These are phyloP conservation scores for Spheniscus mendiculus DNA, from an alignment of 2,113 vertebrate genomes.

Conservation along the genomic window DNA sequence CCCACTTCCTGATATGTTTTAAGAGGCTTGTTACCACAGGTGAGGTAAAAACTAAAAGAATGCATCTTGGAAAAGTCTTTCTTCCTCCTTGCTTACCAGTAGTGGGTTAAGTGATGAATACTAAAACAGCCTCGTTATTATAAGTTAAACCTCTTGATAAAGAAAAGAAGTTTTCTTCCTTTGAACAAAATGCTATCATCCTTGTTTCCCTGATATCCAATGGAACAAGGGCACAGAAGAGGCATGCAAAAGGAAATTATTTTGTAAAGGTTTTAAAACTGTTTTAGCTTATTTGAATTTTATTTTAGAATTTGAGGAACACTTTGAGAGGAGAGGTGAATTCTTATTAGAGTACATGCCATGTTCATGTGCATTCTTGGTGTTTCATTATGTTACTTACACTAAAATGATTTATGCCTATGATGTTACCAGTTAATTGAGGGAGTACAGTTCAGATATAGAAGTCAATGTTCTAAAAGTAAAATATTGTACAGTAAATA, in stretches of 20 bases:
- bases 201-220: background rate
- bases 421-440: slow-evolving; percentile 6
- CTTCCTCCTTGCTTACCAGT: background rate
- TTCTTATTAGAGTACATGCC: background rate
- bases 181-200: background rate
- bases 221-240: background rate
- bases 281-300: background rate
- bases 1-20: background rate
- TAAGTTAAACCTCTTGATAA: background rate
- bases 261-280: background rate
- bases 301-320: background rate
- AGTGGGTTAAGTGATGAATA: background rate
- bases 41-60: background rate
- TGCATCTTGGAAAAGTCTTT: background rate
- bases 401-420: background rate
- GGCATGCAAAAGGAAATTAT: background rate
- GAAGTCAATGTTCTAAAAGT: background rate
- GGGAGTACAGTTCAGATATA: background rate
- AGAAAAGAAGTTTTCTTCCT: background rate
- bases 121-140: background rate
- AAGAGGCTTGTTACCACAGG: background rate
- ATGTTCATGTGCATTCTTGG: background rate
- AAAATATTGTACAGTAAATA: background rate
- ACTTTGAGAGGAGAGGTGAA: background rate
- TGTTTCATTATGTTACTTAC: background rate